A percentile compares a stretch with the other conserved stretches of the same genome.
These are phyloP conservation scores for Pseudolycoriella hygida DNA, from an alignment of 2,888 invertebrate species.

Conservation along the genomic window DNA sequence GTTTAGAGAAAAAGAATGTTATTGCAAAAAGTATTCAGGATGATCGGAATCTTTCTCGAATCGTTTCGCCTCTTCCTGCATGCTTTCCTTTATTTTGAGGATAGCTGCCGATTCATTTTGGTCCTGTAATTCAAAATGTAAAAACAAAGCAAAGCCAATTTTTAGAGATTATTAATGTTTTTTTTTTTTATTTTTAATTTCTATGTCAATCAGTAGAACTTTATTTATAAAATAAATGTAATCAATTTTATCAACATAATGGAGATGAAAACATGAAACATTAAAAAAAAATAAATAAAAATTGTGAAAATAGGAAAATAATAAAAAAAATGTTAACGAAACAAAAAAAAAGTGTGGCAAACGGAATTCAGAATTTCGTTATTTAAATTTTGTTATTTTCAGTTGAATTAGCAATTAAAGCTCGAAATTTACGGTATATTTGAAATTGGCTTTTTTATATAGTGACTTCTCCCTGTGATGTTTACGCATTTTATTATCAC, in stretches of 20 bases:
- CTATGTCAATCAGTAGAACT: neutral
- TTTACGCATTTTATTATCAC: neutral
- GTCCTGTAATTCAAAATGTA: slow-evolving; percentile 34
- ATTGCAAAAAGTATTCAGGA: slow-evolving; percentile 95
- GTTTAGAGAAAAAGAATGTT: slow-evolving; percentile 19
- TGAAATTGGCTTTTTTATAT: too few species aligned
- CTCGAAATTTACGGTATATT: too few species aligned
- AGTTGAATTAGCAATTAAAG: too few species aligned
- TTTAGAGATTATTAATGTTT: slow-evolving; percentile 1
- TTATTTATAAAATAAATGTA: neutral
- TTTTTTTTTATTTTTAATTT: neutral
- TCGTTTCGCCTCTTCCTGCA: slow-evolving; percentile 99
- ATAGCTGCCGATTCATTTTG: slow-evolving; percentile 99
- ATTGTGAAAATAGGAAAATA: neutral
- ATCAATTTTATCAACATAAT: too few species aligned
- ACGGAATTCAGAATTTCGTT: too few species aligned
- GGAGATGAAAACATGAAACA: neutral
- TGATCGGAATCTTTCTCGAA: slow-evolving; percentile 96
- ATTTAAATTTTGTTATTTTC: too few species aligned
- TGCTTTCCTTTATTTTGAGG: slow-evolving; percentile 99
- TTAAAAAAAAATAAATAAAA: slow-evolving; percentile 4
- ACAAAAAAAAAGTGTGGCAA: neutral
- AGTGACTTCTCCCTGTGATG: too few species aligned
- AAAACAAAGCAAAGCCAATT: neutral
- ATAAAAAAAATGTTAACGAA: neutral